Evolutionary conservation across 2,888 invertebrate species (phyloP), one percentile per base, ranked within the genome.

Genomic region (Diploptera punctata): DNA sequence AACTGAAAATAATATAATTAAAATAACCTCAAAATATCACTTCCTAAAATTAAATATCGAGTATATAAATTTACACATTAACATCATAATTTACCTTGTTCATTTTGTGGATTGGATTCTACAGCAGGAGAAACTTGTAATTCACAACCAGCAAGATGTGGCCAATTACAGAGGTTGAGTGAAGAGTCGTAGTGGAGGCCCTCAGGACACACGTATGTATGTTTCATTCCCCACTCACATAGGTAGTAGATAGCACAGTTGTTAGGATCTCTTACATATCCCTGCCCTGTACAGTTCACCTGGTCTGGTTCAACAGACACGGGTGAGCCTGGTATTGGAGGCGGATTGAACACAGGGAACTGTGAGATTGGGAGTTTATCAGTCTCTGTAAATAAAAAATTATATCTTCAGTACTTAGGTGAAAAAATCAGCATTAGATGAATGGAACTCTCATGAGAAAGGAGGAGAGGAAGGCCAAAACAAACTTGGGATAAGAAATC

Each of bases 241-340:
- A 82, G 77, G 76, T 83, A 85, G 78, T 85, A 87, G 0, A 80
- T 78, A 0, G 78, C 73, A 71, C 86, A 86, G 72, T 85, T 81
- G 0, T 77, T 68, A 0, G 83, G 81, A 73, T 86, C 82, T 1
- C 85, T 78, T 0, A 82, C 79, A 62, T 83, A 85, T 3, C 88
- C 88, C 16, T 78, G 79, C 3, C 75, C 60, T 2, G 77, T 79
- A 76, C 87, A 87, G 71, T 73, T 72, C 44, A 26, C 44, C n/a
- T 18, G 44, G 49, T 33, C 68, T 29, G 47, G 52, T 26, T 72
- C 73, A 21, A 75, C 68, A 10, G 43, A 18, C 13, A 71, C 72
- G 4, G 71, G 68, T 3, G 65, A 29, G 19, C 73, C 73, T 19
- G 73, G 67, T 54, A 70, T 68, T 21, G 74, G 69, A 9, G 72